A percentile compares a stretch with the other conserved stretches of the same genome.
phyloP scores from a whole-genome alignment of 2,113 vertebrate genomes.

The Tychaedon coryphoeus region DNA sequence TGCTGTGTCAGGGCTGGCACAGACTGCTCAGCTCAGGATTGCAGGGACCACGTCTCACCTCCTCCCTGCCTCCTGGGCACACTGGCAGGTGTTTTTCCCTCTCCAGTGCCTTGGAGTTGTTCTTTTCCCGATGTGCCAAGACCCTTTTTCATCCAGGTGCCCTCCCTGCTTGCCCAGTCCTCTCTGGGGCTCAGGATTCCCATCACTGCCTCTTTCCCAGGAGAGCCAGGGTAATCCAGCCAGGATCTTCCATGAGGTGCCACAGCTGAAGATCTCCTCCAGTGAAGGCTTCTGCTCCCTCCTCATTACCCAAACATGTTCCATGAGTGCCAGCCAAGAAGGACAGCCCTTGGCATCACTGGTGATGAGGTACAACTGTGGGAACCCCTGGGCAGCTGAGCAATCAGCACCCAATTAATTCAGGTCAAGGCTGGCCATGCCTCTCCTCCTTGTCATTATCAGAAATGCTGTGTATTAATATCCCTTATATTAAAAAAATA shows the following conservation, averaged over 20 bases:
- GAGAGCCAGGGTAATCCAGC: not conserved
- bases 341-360: not conserved
- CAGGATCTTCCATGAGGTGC: not conserved
- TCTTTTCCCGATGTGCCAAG: not conserved
- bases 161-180: not conserved
- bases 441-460: conserved; percentile 22
- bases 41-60: accelerated
- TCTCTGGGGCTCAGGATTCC: not conserved
- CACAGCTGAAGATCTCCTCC: accelerated
- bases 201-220: not conserved
- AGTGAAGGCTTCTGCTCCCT: not conserved
- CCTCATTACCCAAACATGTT: accelerated
- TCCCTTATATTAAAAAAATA: not conserved
- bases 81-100: not conserved
- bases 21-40: not conserved
- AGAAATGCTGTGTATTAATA: conserved; percentile 28
- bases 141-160: not conserved
- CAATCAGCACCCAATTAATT: not conserved
- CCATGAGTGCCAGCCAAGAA: accelerated
- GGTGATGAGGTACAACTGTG: accelerated
- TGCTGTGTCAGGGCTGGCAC: not conserved
- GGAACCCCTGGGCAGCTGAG: not conserved
- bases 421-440: conserved; percentile 2
- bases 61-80: not conserved
- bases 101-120: not conserved